Conservation (phyloP, 2,113 vertebrate genomes). For the Heterocephalus glaber region DNA sequence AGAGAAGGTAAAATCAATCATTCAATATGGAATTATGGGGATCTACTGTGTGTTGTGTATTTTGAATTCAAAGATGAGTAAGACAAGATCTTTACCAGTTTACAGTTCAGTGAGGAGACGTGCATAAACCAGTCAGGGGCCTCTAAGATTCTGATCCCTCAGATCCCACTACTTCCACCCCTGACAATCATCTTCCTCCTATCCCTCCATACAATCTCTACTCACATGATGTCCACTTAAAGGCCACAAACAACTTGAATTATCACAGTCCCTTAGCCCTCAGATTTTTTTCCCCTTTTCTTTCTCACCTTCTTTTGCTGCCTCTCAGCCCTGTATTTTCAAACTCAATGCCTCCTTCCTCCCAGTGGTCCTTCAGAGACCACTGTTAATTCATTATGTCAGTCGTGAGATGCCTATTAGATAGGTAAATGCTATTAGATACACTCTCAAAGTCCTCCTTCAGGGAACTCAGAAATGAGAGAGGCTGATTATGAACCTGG, state of each 20-base stretch:
- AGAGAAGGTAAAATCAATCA: constrained; percentile 18
- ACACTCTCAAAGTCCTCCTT: constrained; percentile 32
- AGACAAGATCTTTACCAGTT: constrained; percentile 38
- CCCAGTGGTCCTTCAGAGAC: constrained; percentile 17
- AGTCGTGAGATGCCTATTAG: constrained; percentile 7
- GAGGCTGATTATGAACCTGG: neutral
- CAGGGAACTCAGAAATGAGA: neutral
- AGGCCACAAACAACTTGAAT: neutral
- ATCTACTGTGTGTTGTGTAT: constrained; percentile 10
- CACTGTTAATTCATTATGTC: constrained; percentile 24
- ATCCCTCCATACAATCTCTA: neutral
- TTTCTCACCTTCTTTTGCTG: constrained; percentile 39
- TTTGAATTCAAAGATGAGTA: constrained; percentile 56
- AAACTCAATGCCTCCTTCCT: constrained; percentile 45
- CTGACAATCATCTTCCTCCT: neutral
- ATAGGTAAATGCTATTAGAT: neutral
- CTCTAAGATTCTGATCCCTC: neutral
- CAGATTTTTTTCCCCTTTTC: neutral
- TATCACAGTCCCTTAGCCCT: neutral
- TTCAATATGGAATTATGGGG: constrained; percentile 46
- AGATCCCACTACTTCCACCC: neutral
- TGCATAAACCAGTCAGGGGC: neutral
- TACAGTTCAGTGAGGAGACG: constrained; percentile 18
- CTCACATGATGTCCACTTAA: neutral
- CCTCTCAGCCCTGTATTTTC: constrained; percentile 10